A percentile compares a stretch with the other conserved stretches of the same genome.
These are phyloP conservation scores for Vollenhovia emeryi DNA, from an alignment of 1,140 invertebrate species.

Conservation along the genomic window DNA sequence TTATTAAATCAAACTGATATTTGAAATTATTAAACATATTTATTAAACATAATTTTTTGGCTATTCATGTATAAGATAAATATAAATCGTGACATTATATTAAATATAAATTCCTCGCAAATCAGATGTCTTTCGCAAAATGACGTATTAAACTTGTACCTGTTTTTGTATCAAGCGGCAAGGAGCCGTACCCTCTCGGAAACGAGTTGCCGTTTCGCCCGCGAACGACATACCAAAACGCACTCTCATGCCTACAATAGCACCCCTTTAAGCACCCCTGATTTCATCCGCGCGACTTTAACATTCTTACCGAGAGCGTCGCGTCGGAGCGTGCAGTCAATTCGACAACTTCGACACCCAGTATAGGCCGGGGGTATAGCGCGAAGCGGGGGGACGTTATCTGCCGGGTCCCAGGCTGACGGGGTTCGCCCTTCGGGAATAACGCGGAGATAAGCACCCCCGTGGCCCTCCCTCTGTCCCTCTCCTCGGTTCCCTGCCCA, in stretches of 20 bases:
- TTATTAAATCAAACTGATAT: not conserved
- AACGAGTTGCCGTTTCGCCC: not conserved
- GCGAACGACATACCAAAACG: not conserved
- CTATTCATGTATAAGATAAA: not conserved
- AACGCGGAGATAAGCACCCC: constrained; percentile 83
- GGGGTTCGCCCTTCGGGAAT: constrained; percentile 84
- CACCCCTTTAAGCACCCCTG: constrained; percentile 46
- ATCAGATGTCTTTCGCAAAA: not conserved
- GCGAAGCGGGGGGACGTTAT: constrained; percentile 79
- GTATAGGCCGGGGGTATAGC: constrained; percentile 68
- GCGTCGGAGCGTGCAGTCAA: constrained; percentile 60
- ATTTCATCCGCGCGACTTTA: constrained; percentile 30
- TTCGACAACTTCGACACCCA: constrained; percentile 82
- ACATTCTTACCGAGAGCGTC: constrained; percentile 49
- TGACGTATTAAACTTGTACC: not conserved
- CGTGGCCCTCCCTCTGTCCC: constrained; percentile 57
- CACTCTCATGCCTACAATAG: not conserved
- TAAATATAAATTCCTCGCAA: constrained; percentile 4
- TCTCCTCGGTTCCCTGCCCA: constrained; percentile 35
- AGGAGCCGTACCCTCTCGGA: not conserved
- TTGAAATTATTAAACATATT: not conserved
- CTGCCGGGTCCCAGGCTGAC: constrained; percentile 83
- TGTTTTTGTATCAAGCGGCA: not conserved
- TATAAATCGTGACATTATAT: no score
- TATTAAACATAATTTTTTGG: not conserved